A percentile compares a stretch with the other conserved stretches of the same genome.
phyloP scores from a whole-genome alignment of 2,797 vertebrate genomes.

The Manis pentadactyla region DNA sequence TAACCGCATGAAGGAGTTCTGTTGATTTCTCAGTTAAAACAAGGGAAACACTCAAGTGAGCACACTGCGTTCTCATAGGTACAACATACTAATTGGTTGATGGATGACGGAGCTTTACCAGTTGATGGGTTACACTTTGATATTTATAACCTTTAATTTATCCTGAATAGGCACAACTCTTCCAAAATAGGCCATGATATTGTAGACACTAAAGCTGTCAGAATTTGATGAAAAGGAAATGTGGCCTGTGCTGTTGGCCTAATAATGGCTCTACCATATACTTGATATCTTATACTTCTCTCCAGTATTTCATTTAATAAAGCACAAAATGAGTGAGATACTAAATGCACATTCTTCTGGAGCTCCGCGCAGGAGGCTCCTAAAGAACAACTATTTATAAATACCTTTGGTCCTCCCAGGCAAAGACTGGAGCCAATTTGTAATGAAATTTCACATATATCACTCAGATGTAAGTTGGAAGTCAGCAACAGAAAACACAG shows the following conservation, averaged over 20 bases:
- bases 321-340: background rate
- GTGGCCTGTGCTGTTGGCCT: background rate
- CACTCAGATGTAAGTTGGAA: background rate
- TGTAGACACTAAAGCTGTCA: constrained; percentile 19
- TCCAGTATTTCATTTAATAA: constrained; percentile 56
- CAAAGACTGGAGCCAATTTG: constrained; percentile 16
- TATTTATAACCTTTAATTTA: constrained; percentile 49
- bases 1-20: background rate
- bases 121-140: background rate
- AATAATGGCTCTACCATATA: background rate
- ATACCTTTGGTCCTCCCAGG: background rate
- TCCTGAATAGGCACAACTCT: background rate
- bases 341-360: background rate
- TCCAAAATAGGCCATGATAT: background rate
- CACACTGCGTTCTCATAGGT: background rate
- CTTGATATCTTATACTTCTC: background rate
- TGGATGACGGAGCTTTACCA: background rate
- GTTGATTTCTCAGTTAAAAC: background rate
- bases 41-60: background rate
- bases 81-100: background rate
- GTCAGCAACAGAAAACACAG: constrained; percentile 3
- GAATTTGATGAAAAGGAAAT: constrained; percentile 44
- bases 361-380: background rate
- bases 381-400: constrained; percentile 42
- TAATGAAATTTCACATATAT: background rate